phyloP scores from a whole-genome alignment of 2,797 vertebrate species.

The Eptatretus atami region DNA sequence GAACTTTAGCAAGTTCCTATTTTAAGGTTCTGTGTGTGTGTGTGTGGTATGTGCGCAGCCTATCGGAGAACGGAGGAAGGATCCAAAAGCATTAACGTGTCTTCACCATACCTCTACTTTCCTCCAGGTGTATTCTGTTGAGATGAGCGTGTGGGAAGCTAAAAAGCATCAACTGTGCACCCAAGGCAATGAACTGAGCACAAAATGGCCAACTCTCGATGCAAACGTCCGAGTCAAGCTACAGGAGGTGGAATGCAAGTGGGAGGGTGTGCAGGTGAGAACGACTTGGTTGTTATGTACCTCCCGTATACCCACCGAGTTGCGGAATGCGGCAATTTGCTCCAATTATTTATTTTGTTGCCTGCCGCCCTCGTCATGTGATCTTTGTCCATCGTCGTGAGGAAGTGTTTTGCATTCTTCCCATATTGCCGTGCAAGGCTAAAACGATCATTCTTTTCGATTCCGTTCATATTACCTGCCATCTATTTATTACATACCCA shows the following conservation, averaged over 20 bases:
- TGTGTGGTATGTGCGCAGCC: too few relatives aligned
- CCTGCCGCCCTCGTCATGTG: background rate
- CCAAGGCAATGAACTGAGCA: constrained; percentile 44
- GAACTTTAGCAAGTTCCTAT: too few relatives aligned
- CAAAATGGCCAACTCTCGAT: constrained; percentile 32
- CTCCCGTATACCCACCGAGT: constrained; percentile 16
- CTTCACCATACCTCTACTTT: too few relatives aligned
- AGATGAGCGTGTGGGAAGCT: constrained; percentile 47
- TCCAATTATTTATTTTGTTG: background rate
- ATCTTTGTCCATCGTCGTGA: too few relatives aligned
- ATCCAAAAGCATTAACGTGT: too few relatives aligned
- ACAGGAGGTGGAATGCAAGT: constrained; percentile 54
- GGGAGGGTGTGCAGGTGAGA: constrained; percentile 55
- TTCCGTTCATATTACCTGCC: too few relatives aligned
- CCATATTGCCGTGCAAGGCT: too few relatives aligned
- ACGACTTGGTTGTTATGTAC: constrained; percentile 14
- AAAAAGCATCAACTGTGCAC: constrained; percentile 44
- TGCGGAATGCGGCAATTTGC: background rate
- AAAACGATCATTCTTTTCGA: too few relatives aligned
- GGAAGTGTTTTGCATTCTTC: too few relatives aligned
- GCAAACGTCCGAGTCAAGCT: constrained; percentile 36
- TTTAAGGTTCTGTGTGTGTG: too few relatives aligned
- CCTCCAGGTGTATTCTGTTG: constrained; percentile 39
- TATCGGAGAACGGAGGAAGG: too few relatives aligned
- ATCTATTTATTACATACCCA: too few relatives aligned